Percentiles rank a stretch among this genome's conserved stretches.
These are phyloP conservation scores for Promerops cafer DNA, from an alignment of 2,113 vertebrate genomes.

Conservation along the genomic window DNA sequence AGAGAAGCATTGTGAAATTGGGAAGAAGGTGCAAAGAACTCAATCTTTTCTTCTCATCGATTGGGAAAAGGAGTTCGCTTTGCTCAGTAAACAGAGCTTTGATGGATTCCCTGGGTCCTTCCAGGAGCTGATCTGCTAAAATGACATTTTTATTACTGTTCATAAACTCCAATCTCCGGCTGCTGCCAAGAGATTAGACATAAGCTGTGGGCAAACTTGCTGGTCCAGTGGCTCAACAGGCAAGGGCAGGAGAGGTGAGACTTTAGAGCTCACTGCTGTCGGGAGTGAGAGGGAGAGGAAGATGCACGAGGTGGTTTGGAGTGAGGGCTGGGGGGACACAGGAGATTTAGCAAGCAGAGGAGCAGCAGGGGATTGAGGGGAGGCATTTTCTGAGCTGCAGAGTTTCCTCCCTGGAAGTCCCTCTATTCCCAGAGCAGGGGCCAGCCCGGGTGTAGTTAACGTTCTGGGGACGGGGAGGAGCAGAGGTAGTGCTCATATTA, in stretches of 20 bases:
- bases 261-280: background rate
- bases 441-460: background rate
- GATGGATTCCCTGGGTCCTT: slow-evolving; percentile 79
- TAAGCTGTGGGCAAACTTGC: slow-evolving; percentile 98
- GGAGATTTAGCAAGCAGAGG: background rate
- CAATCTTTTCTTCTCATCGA: slow-evolving; percentile 74
- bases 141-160: slow-evolving; percentile 99
- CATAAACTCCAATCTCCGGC: slow-evolving; percentile 93
- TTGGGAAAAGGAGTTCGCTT: slow-evolving; percentile 81
- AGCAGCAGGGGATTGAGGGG: background rate
- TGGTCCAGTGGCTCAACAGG: slow-evolving; percentile 69
- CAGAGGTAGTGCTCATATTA: slow-evolving; percentile 5
- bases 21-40: slow-evolving; percentile 45
- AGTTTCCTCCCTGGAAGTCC: background rate
- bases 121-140: slow-evolving; percentile 88
- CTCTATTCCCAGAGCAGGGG: slow-evolving; percentile 23
- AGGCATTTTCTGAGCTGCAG: slow-evolving; percentile 3
- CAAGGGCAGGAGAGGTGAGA: slow-evolving; percentile 55
- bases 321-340: background rate
- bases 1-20: slow-evolving; percentile 39
- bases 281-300: background rate
- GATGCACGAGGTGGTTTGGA: background rate
- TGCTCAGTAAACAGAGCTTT: slow-evolving; percentile 91
- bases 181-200: slow-evolving; percentile 87
- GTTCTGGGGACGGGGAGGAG: background rate